Base-by-base conservation (phyloP, 1,140 invertebrate genomes). In the Caenorhabditis tropicalis region DNA sequence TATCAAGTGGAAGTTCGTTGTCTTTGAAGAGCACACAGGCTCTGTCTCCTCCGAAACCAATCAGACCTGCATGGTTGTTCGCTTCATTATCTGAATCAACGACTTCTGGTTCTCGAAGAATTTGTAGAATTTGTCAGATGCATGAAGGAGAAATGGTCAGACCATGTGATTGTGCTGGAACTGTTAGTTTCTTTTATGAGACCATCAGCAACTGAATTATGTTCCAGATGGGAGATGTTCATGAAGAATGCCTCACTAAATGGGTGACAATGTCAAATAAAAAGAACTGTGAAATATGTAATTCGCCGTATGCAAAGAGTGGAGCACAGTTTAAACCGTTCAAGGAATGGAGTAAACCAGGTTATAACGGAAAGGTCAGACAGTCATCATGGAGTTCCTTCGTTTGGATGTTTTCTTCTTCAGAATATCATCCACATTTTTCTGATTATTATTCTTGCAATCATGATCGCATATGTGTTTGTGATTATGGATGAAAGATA, bases 71-170 rank as follows among this genome's bases (percentile, higher is more conserved):
- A 21, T 74, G 65, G 65, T n/a, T 74, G 4, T 43, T 43, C n/a
- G 36, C 29, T 12, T 74, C 65, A 1, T 46, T 24, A 7, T 46
- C 65, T n/a, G 65, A 74, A 24, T 43, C 65, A 36, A 46, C 36
- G 5, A 46, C 36, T 39, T 39, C 36, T n/a, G 19, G 15, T 0
- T 24, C 33, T 10, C 79, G 84, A 24, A 82, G 79, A 51, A 53
- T 53, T 49, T 85, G 84, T 70, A 82, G 84, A 48, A 85, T 85
- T 79, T 85, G 84, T 85, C 84, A 85, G 49, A 84, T 79, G 56
- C 82, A 85, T 19, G 81, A 82, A 33, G 84, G 84, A 10, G 84
- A 53, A 6, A 81, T 85, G 79, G 43, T 85, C 19, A 53, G 79
- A 79, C 82, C 82, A 3, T 84, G 82, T 43, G 79, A 39, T 48